These are phyloP conservation scores for Drosophila sturtevanti DNA, from an alignment of 1,140 invertebrate genomes.

Conservation along the genomic window DNA sequence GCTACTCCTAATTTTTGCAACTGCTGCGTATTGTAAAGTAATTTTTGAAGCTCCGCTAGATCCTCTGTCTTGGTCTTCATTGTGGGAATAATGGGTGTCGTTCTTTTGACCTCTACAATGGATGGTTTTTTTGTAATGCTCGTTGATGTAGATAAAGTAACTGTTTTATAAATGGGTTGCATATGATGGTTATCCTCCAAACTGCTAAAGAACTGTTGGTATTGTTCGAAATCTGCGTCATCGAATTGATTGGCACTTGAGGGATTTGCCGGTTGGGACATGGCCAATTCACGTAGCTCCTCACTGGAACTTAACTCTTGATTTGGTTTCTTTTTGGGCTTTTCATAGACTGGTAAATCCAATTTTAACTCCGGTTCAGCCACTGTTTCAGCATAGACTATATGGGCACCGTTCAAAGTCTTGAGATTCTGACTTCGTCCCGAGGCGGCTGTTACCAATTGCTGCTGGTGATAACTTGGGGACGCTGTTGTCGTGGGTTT, in stretches of 20 bases:
- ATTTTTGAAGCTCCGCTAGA: constrained; percentile 70
- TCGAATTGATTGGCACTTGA: constrained; percentile 2
- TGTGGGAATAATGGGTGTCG: constrained; percentile 15
- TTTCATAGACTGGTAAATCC: constrained; percentile 60
- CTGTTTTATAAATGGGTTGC: constrained; percentile 73
- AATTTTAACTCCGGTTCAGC: constrained; percentile 47
- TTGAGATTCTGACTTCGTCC: constrained; percentile 66
- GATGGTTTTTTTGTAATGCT: background rate
- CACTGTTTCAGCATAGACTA: constrained; percentile 65
- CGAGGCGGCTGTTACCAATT: constrained; percentile 66
- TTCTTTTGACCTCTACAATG: background rate
- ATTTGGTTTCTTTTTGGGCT: constrained; percentile 7
- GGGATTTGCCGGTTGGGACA: constrained; percentile 61
- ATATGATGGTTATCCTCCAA: constrained; percentile 67
- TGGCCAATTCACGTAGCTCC: constrained; percentile 66
- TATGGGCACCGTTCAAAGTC: constrained; percentile 61
- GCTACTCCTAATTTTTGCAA: constrained; percentile 83
- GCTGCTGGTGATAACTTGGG: constrained; percentile 24
- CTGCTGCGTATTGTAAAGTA: constrained; percentile 77
- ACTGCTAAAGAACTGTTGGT: constrained; percentile 68
- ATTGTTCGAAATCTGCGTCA: constrained; percentile 50
- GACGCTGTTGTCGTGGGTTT: constrained; percentile 14
- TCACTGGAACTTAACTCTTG: constrained; percentile 58
- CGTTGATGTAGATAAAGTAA: background rate
- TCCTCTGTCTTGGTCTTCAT: constrained; percentile 36